Base-by-base conservation (phyloP, 2,113 vertebrate species). In the Haplochromis burtoni region DNA sequence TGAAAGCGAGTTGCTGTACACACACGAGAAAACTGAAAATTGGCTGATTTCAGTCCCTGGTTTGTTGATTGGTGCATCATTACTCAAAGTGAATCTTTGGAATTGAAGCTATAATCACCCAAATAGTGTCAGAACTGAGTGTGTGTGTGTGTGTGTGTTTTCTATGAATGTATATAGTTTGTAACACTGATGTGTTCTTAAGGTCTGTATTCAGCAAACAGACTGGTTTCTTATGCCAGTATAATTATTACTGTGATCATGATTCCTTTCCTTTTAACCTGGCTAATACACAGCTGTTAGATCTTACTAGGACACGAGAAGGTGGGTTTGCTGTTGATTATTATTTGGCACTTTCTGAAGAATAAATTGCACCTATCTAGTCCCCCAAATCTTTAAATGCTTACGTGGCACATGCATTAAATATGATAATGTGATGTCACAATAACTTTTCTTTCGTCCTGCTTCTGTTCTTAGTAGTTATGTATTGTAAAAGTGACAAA, bases 171-270 rank as follows among this genome's bases (percentile, higher is more conserved):
- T 13, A 81, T 40, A 38, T 68, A 38, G 3, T 54, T 49, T 40
- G 57, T 38, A 33, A 40, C 38, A 71, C 24, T 21, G 8, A 5
- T 63, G 10, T 59, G 7, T 71, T 57, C 31, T 66, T 66, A 66
- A 24, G 3, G 10, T 29, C 59, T 79, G 7, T 29, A 49, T 35
- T 57, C 45, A 59, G 49, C 29, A 51, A 17, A 33, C 24, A 26
- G 59, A 0, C 59, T 63, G 16, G 9, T 63, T 63, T 63, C 24
- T 33, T 85, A 19, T 87, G 92, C 93, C 90, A 91, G 68, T 31
- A 59, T 96, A 93, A 96, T 94, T 88, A 91, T 87, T 51, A 88
- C 89, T 88, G 90, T 85, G 33, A 89, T 90, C 88, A 79, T 87
- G 89, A 91, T 86, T 73, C 55, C 88, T 86, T 86, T 71, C n/a